Evolutionary conservation across 2,797 vertebrate genomes (phyloP), one percentile per base, ranked within the genome.

Genomic region (Danio tinwini): DNA sequence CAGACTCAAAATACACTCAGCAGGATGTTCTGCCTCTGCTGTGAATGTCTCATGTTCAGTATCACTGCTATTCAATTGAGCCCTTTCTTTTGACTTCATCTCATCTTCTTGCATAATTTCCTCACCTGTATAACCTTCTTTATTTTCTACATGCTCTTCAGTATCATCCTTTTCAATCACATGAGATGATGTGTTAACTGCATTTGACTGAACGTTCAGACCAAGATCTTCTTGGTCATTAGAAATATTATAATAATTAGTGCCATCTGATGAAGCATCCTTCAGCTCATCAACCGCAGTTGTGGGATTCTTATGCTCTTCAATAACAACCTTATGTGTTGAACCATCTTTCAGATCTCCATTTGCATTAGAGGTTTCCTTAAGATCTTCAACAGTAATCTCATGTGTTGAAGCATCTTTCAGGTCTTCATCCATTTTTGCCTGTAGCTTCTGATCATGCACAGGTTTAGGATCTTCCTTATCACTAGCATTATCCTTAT

Each of bases 361-460:
- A 62, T n/a, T 11, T 53, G 74, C 47, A 12, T 74, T 71, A 42
- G 76, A 59, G 76, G 68, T n/a, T 40, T 37, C 21, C 14, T 44
- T 47, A 47, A 7, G 45, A 12, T 47, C 45, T 47, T 47, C 45
- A 7, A 47, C 45, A 29, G 29, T 29, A 29, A 29, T 29, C 29
- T 1, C 29, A 29, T 29, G 29, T 29, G 29, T 29, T 47, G 45
- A 47, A 5, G 45, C 7, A 47, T 47, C 29, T 29, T 29, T 29
- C 29, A 29, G 29, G 29, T 29, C 29, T 1, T 29, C 29, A 29
- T 29, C 29, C 29, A 29, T 29, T 29, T 56, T 50, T 56, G 21
- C 58, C 47, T 40, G 2, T 78, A 52, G 9, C n/a, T 42, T 37
- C 61, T 9, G 40, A 65, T 65, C 52, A 72, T 85, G 75, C 65